A percentile compares a stretch with the other conserved stretches of the same genome.
Conservation (phyloP, 2,113 vertebrate genomes). For the Rhadina sibilatrix region DNA sequence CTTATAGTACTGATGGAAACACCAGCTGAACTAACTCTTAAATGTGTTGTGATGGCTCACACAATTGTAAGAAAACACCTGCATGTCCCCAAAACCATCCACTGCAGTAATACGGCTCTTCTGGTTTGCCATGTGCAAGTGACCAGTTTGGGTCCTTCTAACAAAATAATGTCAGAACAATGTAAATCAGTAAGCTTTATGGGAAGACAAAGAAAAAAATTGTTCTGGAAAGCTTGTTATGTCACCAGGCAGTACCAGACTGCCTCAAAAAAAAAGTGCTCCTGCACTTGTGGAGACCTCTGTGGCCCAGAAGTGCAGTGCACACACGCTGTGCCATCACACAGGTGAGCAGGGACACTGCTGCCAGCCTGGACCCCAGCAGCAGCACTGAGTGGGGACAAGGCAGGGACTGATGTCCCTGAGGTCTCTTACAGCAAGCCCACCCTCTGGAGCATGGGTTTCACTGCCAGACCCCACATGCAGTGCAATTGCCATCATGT, state of each 20-base stretch:
- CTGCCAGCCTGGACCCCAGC: neutral
- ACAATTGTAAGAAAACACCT: neutral
- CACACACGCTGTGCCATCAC: neutral
- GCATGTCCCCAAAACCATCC: neutral
- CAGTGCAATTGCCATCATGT: accelerated
- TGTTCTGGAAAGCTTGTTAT: neutral
- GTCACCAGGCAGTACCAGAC: neutral
- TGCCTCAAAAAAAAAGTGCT: neutral
- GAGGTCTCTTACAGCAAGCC: neutral
- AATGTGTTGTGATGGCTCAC: neutral
- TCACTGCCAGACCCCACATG: neutral
- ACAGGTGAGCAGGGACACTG: neutral
- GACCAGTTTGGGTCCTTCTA: neutral
- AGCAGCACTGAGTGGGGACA: accelerated
- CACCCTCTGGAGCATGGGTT: accelerated
- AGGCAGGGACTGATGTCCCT: neutral
- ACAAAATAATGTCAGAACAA: neutral
- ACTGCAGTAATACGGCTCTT: neutral
- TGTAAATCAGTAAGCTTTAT: neutral
- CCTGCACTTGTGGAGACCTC: neutral
- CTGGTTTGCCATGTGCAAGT: neutral
- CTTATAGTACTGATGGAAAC: neutral
- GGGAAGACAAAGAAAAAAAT: neutral
- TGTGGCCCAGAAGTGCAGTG: neutral
- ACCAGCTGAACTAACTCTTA: neutral